phyloP scores from a whole-genome alignment of 2,113 vertebrate genomes.

The Cynocephalus volans region DNA sequence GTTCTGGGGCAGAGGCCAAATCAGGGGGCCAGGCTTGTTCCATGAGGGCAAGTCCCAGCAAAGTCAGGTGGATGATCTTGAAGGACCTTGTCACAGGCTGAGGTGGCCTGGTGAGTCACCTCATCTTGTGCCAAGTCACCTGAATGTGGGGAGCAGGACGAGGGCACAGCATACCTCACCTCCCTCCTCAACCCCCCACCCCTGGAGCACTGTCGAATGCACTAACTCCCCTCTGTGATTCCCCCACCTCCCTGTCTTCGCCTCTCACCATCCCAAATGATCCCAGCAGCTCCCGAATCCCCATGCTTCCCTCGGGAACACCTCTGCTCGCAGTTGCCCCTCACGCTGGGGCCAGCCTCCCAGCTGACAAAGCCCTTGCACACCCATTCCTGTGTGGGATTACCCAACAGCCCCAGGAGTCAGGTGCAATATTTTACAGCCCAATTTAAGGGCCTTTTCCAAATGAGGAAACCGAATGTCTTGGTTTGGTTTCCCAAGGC shows the following conservation, averaged over 20 bases:
- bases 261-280: neutral
- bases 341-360: neutral
- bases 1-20: conserved; percentile 51
- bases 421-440: neutral
- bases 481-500: conserved; percentile 35
- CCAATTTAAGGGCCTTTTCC: neutral
- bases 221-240: neutral
- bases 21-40: neutral
- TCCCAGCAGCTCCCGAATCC: neutral
- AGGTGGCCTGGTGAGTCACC: conserved; percentile 70
- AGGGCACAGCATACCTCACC: neutral
- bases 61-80: neutral
- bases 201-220: neutral
- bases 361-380: neutral
- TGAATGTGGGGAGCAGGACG: neutral
- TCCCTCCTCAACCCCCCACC: neutral
- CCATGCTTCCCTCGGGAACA: neutral
- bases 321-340: neutral
- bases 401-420: neutral
- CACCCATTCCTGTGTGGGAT: neutral
- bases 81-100: neutral
- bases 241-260: neutral
- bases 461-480: neutral
- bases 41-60: neutral
- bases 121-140: conserved; percentile 56